Evolutionary conservation across 2,888 invertebrate species (phyloP).

Genomic region (Macaria liturata): DNA sequence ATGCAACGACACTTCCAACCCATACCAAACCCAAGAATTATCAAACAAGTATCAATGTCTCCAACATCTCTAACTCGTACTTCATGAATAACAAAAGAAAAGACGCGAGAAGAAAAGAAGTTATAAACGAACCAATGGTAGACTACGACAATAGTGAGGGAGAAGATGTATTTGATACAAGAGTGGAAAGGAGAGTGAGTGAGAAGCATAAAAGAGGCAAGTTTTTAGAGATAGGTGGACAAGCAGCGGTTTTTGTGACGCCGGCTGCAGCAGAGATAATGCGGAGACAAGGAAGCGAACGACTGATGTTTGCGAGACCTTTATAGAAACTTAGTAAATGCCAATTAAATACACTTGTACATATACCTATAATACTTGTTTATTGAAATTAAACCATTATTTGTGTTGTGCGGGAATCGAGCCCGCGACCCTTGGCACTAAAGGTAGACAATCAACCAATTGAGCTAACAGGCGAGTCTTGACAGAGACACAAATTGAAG

Average conservation of each 20-base stretch:
- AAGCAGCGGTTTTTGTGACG: slow-evolving; percentile 70
- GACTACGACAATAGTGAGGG: slow-evolving; percentile 79
- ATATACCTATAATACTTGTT: too few relatives aligned
- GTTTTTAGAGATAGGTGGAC: slow-evolving; percentile 69
- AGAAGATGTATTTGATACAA: slow-evolving; percentile 73
- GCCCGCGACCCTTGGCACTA: too few relatives aligned
- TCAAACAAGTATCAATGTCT: slow-evolving; percentile 66
- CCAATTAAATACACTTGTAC: background rate
- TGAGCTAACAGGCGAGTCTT: too few relatives aligned
- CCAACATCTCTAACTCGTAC: slow-evolving; percentile 60
- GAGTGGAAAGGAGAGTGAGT: slow-evolving; percentile 62
- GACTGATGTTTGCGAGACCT: slow-evolving; percentile 72
- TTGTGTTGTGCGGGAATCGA: too few relatives aligned
- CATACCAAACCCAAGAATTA: slow-evolving; percentile 52
- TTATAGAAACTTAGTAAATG: slow-evolving; percentile 40
- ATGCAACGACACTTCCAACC: slow-evolving; percentile 68
- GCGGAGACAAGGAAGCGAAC: slow-evolving; percentile 72
- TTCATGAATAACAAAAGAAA: slow-evolving; percentile 63
- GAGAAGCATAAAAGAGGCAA: slow-evolving; percentile 60
- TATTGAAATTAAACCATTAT: too few relatives aligned
- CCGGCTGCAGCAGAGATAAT: slow-evolving; percentile 74
- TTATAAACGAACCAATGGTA: slow-evolving; percentile 68
- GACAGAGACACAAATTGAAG: too few relatives aligned
- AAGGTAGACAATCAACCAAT: too few relatives aligned
- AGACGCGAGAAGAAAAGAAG: slow-evolving; percentile 63